These are phyloP conservation scores for Drosophila varians DNA, from an alignment of 1,140 invertebrate species.

Conservation along the genomic window DNA sequence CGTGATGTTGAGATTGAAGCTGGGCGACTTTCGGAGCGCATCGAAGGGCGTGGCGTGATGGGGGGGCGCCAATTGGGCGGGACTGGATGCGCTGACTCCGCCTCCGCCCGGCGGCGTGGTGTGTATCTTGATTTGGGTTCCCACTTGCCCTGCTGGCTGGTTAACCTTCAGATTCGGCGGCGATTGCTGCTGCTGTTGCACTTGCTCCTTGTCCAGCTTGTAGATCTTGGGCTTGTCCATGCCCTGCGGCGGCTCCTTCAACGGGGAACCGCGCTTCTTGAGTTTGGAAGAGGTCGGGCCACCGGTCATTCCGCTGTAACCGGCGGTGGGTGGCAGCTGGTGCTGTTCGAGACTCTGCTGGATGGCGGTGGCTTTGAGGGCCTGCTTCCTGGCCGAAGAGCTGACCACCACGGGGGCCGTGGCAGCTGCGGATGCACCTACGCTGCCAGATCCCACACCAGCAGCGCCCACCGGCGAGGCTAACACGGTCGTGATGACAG, in stretches of 20 bases:
- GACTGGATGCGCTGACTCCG: not conserved
- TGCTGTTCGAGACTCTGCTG: slow-evolving; percentile 51
- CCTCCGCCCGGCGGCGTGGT: slow-evolving; percentile 11
- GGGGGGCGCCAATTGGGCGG: slow-evolving; percentile 17
- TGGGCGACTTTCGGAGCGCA: slow-evolving; percentile 79
- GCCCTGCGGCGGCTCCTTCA: slow-evolving; percentile 61
- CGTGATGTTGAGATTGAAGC: slow-evolving; percentile 78
- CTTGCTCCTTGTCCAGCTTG: slow-evolving; percentile 45
- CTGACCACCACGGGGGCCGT: slow-evolving; percentile 12
- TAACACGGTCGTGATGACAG: not conserved
- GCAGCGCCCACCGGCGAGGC: not conserved
- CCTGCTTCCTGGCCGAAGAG: slow-evolving; percentile 43
- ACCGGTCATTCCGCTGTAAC: not conserved
- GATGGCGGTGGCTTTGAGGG: slow-evolving; percentile 40
- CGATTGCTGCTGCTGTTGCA: slow-evolving; percentile 10
- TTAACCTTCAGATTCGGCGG: slow-evolving; percentile 14
- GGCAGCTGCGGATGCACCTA: not conserved
- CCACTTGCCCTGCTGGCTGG: not conserved
- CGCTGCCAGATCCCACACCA: not conserved
- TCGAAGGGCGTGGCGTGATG: slow-evolving; percentile 66
- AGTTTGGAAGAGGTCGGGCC: slow-evolving; percentile 19
- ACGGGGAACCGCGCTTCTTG: slow-evolving; percentile 77
- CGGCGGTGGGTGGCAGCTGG: slow-evolving; percentile 19
- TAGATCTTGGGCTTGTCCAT: slow-evolving; percentile 48
- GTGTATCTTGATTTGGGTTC: slow-evolving; percentile 19